Evolutionary conservation across 2,113 vertebrate genomes (phyloP), one percentile per base, ranked within the genome.

Genomic region (Oriolus oriolus): DNA sequence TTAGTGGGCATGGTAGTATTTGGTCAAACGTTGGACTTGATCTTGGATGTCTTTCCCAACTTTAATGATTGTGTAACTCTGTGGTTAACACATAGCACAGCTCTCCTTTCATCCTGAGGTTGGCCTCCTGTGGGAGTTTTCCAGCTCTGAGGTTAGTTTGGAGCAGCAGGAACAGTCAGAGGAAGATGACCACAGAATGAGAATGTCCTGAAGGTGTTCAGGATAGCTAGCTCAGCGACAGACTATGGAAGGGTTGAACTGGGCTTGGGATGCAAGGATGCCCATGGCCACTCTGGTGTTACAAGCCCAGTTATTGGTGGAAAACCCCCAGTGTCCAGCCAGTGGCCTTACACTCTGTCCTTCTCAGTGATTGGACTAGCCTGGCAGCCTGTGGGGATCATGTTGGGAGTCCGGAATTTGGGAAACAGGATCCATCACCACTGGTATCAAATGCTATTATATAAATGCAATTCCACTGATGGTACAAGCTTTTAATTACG

Each of bases 311-410:
- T 69, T 50, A 18, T 3, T 61, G 59, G 19, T 52, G 37, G 33
- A 30, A 17, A 37, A 20, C 8, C 35, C 57, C 27, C 30, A 5
- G 37, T 44, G 47, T 56, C 35, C 0, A 0, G 23, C 13, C 63
- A 11, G 39, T 35, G 33, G 11, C 37, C 30, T 14, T 0, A 16
- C 30, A 41, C n/a, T n/a, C 11, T 57, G 1, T 2, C 1, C n/a
- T 47, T 37, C 30, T 73, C 1, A 3, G 54, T 47, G 60, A 6
- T 5, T 35, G 23, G 8, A 27, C 64, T 50, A 45, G 21, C 35
- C 52, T 1, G 2, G 30, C 31, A 80, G 84, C 65, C 61, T 54
- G 21, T 3, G 4, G 61, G 52, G 57, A 26, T 27, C 33, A 13
- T 3, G 2, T 21, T 19, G 64, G 16, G 12, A 61, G 59, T 49